Evolutionary conservation across 2,113 vertebrate species (phyloP).

Genomic region (Amazona guildingii): DNA sequence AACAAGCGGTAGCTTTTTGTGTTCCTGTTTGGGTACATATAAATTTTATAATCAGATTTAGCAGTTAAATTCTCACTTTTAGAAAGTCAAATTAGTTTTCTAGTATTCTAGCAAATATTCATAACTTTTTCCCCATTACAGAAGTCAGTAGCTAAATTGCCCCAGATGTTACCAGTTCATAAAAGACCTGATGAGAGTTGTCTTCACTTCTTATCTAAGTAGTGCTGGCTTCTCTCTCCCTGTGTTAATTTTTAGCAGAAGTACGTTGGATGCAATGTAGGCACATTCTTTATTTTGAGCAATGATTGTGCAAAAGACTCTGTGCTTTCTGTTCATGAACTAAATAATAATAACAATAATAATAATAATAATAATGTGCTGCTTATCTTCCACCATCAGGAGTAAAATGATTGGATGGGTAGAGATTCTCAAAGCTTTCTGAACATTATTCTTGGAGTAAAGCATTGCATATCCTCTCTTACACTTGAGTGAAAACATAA

Average conservation of each 20-base stretch:
- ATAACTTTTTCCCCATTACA: not conserved
- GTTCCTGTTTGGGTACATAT: not conserved
- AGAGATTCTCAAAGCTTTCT: not conserved
- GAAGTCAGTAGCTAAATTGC: not conserved
- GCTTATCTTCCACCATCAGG: not conserved
- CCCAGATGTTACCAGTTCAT: not conserved
- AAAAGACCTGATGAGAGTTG: not conserved
- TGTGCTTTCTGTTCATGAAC: not conserved
- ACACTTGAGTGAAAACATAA: not conserved
- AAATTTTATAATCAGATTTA: not conserved
- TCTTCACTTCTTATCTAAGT: not conserved
- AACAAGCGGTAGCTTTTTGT: not conserved
- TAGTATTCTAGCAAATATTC: not conserved
- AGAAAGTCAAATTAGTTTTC: not conserved
- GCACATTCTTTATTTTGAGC: not conserved
- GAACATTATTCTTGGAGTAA: not conserved
- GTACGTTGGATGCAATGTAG: not conserved
- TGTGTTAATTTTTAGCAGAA: not conserved
- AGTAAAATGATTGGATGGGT: not conserved
- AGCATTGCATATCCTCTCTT: not conserved
- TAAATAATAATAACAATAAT: not conserved
- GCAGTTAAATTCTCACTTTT: not conserved
- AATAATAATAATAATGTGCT: not conserved
- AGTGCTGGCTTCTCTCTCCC: not conserved
- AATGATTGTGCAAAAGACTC: not conserved